Evolutionary conservation across 2,797 vertebrate genomes (phyloP).

Genomic region (Chromobotia macracanthus): DNA sequence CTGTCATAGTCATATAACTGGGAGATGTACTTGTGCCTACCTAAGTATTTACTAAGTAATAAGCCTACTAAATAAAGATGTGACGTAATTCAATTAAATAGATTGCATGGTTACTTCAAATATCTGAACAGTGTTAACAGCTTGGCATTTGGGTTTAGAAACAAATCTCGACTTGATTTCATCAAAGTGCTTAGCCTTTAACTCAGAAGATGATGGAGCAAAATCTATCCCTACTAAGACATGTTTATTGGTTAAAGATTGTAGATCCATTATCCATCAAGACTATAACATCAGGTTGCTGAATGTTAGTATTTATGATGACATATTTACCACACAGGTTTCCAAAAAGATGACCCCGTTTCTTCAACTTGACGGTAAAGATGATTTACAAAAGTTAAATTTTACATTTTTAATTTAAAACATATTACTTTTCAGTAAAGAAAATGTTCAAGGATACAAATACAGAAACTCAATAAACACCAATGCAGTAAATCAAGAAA

Average conservation of each 20-base stretch:
- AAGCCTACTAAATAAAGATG: not conserved
- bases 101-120: not conserved
- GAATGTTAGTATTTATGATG: not conserved
- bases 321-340: not conserved
- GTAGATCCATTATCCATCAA: not conserved
- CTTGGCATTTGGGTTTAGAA: not conserved
- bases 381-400: not conserved
- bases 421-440: not conserved
- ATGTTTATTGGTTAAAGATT: not conserved
- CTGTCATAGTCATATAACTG: not conserved
- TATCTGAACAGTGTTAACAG: not conserved
- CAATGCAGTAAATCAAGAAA: constrained; percentile 35
- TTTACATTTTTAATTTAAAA: not conserved
- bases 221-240: not conserved
- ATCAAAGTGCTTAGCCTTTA: not conserved
- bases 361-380: not conserved
- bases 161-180: not conserved
- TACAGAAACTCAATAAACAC: not conserved
- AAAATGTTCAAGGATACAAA: not conserved
- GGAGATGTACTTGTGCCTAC: not conserved
- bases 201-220: not conserved
- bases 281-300: not conserved
- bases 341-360: not conserved
- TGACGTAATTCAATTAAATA: not conserved
- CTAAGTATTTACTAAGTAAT: not conserved